Conservation (phyloP, 2,113 vertebrate species). For the Drymodes brunneopygia region DNA sequence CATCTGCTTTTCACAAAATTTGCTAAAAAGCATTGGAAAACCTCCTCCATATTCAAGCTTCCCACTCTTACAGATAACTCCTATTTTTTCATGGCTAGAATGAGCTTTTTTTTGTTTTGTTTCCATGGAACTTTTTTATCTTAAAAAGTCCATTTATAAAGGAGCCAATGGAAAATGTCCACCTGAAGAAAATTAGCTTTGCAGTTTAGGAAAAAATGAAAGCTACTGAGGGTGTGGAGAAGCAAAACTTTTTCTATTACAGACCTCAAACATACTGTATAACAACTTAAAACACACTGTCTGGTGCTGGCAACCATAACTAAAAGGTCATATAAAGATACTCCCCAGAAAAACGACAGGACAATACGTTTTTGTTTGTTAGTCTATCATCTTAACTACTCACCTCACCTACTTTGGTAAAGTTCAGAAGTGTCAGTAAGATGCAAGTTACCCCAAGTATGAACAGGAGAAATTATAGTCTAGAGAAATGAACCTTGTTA, state of each 20-base stretch:
- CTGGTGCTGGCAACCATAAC: background rate
- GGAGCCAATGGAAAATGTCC: background rate
- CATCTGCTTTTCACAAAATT: constrained; percentile 23
- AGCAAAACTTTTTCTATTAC: background rate
- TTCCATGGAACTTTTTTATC: background rate
- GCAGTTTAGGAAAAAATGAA: background rate
- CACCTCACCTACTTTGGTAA: background rate
- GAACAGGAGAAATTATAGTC: background rate
- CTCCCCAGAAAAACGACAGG: background rate
- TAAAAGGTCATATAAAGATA: background rate
- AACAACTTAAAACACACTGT: background rate
- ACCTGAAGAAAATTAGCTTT: background rate
- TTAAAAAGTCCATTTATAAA: background rate
- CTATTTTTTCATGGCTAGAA: background rate
- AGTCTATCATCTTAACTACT: background rate
- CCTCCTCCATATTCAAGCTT: background rate
- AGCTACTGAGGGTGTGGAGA: background rate
- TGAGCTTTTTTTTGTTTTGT: background rate
- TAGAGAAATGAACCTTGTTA: background rate
- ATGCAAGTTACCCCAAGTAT: background rate
- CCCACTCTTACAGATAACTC: background rate
- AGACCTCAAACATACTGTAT: background rate
- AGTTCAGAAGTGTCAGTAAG: background rate
- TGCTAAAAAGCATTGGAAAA: background rate
- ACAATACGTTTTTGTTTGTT: background rate